These are phyloP conservation scores for Bacillus rossius DNA, from an alignment of 1,140 invertebrate genomes.

Conservation along the genomic window DNA sequence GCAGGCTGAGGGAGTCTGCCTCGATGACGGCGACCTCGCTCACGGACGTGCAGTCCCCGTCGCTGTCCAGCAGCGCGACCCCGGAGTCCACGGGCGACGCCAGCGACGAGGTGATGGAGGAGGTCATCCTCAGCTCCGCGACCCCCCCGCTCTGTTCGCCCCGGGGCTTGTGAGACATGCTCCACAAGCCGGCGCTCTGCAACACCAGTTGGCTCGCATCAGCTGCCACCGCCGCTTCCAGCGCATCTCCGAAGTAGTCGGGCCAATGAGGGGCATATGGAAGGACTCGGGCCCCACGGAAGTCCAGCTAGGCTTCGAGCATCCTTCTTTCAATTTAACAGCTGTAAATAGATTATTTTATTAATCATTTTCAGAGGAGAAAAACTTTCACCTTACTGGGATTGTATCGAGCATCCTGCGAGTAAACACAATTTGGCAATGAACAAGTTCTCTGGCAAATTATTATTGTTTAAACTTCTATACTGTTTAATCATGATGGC, in stretches of 20 bases:
- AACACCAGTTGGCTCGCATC: neutral
- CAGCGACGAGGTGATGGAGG: conserved; percentile 36
- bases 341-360: too few relatives aligned
- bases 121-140: neutral
- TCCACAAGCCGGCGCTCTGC: neutral
- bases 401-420: too few relatives aligned
- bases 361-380: too few relatives aligned
- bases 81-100: conserved; percentile 45
- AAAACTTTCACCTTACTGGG: too few relatives aligned
- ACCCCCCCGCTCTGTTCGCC: neutral
- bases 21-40: conserved; percentile 34
- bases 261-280: neutral
- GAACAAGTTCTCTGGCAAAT: too few relatives aligned
- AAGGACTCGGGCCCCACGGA: neutral
- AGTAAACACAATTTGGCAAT: too few relatives aligned
- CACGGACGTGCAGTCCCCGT: conserved; percentile 43
- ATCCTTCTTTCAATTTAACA: too few relatives aligned
- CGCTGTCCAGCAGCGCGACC: conserved; percentile 41
- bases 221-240: neutral
- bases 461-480: too few relatives aligned
- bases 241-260: neutral
- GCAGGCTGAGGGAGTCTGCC: conserved; percentile 6
- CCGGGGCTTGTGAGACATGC: neutral
- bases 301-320: neutral
- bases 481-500: too few relatives aligned